Evolutionary conservation across 2,888 invertebrate genomes (phyloP).

Genomic region (Suillia variegata): DNA sequence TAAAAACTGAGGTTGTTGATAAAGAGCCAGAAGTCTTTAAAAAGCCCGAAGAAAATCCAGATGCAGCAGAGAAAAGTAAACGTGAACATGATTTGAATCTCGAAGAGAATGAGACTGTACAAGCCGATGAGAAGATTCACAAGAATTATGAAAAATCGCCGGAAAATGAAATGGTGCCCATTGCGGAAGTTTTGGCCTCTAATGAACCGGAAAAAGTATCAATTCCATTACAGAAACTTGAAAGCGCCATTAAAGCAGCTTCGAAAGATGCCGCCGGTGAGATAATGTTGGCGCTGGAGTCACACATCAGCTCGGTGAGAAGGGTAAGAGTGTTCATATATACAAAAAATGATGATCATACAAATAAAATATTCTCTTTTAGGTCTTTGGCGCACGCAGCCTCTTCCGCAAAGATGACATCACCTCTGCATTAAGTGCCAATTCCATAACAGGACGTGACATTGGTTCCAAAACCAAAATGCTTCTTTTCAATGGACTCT

Average conservation of each 20-base stretch:
- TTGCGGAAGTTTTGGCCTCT: slow-evolving; percentile 60
- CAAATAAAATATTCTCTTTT: slow-evolving; percentile 12
- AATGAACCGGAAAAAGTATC: slow-evolving; percentile 65
- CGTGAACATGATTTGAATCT: slow-evolving; percentile 46
- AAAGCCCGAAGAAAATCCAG: slow-evolving; percentile 36
- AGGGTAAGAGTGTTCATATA: slow-evolving; percentile 43
- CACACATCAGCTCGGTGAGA: slow-evolving; percentile 46
- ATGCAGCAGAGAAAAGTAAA: slow-evolving; percentile 46
- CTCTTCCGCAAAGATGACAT: slow-evolving; percentile 65
- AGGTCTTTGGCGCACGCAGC: slow-evolving; percentile 61
- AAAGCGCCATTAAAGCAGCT: slow-evolving; percentile 52
- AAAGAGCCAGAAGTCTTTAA: slow-evolving; percentile 34
- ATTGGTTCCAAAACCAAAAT: slow-evolving; percentile 63
- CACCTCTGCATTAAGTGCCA: slow-evolving; percentile 67
- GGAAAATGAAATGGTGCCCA: slow-evolving; percentile 62
- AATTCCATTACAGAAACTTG: slow-evolving; percentile 63
- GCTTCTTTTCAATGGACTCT: slow-evolving; percentile 77
- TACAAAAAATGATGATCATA: slow-evolving; percentile 2
- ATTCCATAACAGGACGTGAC: slow-evolving; percentile 65
- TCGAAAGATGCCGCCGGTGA: slow-evolving; percentile 55
- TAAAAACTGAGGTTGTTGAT: slow-evolving; percentile 41
- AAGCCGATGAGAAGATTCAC: slow-evolving; percentile 65
- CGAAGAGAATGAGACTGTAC: slow-evolving; percentile 59
- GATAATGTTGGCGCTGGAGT: slow-evolving; percentile 68
- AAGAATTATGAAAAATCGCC: no score